Base-by-base conservation (phyloP, 2,797 vertebrate genomes). In the Acanthiza pusilla region DNA sequence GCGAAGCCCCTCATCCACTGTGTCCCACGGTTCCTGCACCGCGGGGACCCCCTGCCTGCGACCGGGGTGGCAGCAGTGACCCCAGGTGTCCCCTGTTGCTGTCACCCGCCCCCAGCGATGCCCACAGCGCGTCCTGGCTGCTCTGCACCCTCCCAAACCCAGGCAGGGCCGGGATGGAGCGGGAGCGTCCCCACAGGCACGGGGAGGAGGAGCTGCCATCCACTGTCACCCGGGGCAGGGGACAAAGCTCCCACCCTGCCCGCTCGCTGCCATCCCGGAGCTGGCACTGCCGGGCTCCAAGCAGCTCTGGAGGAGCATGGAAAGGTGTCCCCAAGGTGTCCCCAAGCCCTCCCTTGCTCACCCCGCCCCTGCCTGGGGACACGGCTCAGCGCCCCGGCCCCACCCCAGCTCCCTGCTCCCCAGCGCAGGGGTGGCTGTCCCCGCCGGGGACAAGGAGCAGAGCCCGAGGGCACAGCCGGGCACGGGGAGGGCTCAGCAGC, bases 281-380 rank as follows among this genome's bases (percentile, higher is more conserved):
- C 1, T 63, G 89, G 19, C 51, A 2, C 51, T 2, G 11, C 73
- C 8, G 27, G 40, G 13, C 45, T 5, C 55, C 9, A 0, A 45
- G 43, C 2, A 1, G 40, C 53, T 42, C 62, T 23, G 15, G 10
- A 9, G 29, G 19, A 1, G 0, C 27, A 11, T 1, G 5, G 32
- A 16, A 51, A 48, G 2, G 0, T 20, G 60, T 72, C 58, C 7
- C 67, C 79, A 25, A 54, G 38, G 0, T 20, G 45, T 50, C 55
- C 3, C 53, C 65, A 34, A 45, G 45, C 47, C 45, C 20, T 40
- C 4, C 45, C 58, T 34, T 16, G 14, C 34, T 42, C 26, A 2
- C 8, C 40, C 40, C 63, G 11, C 12, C 5, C 13, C 71, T 36
- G 9, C 51, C 18, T 5, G 57, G 47, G 47, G 57, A 18, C 1